Evolutionary conservation across 2,888 invertebrate genomes (phyloP), one percentile per base, ranked within the genome.

Genomic region (Ommatoiulus sabulosus): DNA sequence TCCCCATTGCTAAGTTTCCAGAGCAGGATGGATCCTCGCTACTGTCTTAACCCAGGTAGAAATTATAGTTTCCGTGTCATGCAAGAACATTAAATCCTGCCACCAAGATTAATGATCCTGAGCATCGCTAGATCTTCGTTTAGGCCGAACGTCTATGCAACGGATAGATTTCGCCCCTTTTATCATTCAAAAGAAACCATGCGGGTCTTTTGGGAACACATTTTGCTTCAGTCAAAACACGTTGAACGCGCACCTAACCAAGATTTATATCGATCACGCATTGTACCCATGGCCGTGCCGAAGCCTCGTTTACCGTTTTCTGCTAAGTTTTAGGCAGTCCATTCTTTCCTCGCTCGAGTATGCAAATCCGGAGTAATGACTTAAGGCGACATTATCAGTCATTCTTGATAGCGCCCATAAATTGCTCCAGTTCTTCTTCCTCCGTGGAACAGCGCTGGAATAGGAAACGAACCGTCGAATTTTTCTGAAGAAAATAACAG

Each of bases 21-120:
- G 57, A 57, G 57, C 57, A 57, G 57, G 17, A 57, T 57, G 17
- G n/a, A 15, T 57, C 15, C n/a, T 57, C n/a, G 1, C 57, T 17
- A 57, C 57, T 57, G 57, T 57, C 57, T 57, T 57, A 57, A n/a
- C 57, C 57, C n/a, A 57, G 17, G 57, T 57, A 57, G 57, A 57
- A 46, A 57, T 57, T 57, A 57, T 57, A 57, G 57, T 57, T 48
- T 57, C 57, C 57, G 57, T 57, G 57, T 57, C 57, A 57, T 57
- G 57, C 57, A 57, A 57, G 57, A 57, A 57, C 57, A 57, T 57
- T 57, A 57, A 57, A 57, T 48, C 84, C 44, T 84, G 84, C 43
- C 84, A 24, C 17, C n/a, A 43, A 84, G 84, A 84, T 84, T 84
- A 84, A 84, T 84, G 84, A 84, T 84, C 8, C 24, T 24, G 17